Evolutionary conservation across 2,888 invertebrate genomes (phyloP), one percentile per base, ranked within the genome.

Genomic region (Trichopria drosophilae): DNA sequence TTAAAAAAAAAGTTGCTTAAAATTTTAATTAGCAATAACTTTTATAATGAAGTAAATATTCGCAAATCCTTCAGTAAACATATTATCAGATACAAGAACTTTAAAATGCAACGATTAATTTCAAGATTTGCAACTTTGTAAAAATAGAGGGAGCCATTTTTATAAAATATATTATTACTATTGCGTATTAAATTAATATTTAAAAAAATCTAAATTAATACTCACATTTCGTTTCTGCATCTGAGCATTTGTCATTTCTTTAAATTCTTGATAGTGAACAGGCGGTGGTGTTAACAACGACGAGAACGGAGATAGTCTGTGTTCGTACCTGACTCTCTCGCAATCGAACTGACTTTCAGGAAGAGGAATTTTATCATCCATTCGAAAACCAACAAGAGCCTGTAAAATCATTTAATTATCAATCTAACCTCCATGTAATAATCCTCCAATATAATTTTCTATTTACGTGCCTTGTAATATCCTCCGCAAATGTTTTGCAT

Each of bases 401-500:
- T 76, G 37, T 66, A 76, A 64, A 20, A 39, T 45, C 9, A 35
- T 13, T 13, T 12, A 10, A 32, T 13, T 12, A 24, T 9, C 10
- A 6, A 24, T 24, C 10, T 24, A 10, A 24, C 10, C 10, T 24
- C 24, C 10, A 9, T 24, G 36, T 45, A 24, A 51, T 15, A 31
- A n/a, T 24, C 10, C 6, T n/a, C n/a, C n/a, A n/a, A n/a, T n/a
- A n/a, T n/a, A n/a, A n/a, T n/a, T n/a, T n/a, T n/a, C n/a, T n/a
- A n/a, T n/a, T n/a, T n/a, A n/a, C 23, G 61, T 71, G 88, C 92
- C 83, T 94, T 95, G 70, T 92, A 95, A 75, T 91, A 94, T 5
- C 95, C 97, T 1, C 94, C 96, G 74, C 93, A 93, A 81, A 97
- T 86, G 72, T 91, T 91, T 75, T 95, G 93, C 78, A 93, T 81